Evolutionary conservation across 53 echinoderm and acorn worm genomes (phyloP).

Genomic region (Echinometra lucunter): DNA sequence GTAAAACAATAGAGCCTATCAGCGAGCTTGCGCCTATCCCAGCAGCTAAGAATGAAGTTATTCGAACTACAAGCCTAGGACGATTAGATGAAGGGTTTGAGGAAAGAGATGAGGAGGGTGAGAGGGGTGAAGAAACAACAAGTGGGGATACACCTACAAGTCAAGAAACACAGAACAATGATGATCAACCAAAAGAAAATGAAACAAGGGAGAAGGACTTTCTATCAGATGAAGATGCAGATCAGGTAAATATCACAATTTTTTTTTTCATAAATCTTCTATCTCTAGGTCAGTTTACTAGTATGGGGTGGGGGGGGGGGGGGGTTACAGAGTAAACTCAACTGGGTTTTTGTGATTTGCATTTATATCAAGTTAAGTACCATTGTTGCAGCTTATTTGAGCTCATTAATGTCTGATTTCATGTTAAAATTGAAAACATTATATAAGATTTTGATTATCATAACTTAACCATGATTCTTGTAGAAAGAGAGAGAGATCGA

Average conservation of each 20-base stretch:
- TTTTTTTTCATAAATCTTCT: no score
- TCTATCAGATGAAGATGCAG: conserved; percentile 80
- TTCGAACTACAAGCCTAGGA: conserved; percentile 70
- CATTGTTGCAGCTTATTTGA: background rate
- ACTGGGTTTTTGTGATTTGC: no score
- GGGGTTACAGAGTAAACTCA: no score
- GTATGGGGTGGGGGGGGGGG: no score
- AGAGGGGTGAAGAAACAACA: conserved; percentile 63
- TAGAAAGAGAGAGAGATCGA: background rate
- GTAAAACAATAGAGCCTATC: conserved; percentile 76
- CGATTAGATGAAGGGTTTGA: conserved; percentile 82
- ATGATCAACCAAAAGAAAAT: conserved; percentile 64
- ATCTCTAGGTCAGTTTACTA: no score
- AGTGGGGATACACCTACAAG: conserved; percentile 63
- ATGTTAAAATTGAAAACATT: background rate
- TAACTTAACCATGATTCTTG: no score
- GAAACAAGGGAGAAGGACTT: conserved; percentile 70
- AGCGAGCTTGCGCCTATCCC: conserved; percentile 75
- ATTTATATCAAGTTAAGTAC: background rate
- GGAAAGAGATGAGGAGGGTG: conserved; percentile 73
- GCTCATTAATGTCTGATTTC: background rate
- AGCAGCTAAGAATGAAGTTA: conserved; percentile 27
- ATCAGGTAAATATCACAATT: conserved; percentile 51
- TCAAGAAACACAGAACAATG: conserved; percentile 62
- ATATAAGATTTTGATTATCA: no score